Base-by-base conservation (phyloP, 2,888 invertebrate species). In the Rhagophthalmus giganteus region DNA sequence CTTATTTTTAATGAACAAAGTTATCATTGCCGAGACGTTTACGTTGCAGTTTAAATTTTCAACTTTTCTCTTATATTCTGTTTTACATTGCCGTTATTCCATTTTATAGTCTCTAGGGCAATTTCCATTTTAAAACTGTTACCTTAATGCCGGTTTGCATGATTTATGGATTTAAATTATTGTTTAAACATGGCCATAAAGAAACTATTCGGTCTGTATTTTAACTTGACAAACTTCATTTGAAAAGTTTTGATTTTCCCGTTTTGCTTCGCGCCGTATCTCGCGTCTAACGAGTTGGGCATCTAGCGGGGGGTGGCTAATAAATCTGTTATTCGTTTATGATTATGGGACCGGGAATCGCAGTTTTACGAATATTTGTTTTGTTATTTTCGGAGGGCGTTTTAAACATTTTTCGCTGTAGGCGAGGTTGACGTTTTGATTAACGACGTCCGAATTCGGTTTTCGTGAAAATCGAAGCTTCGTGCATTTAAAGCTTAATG, bases 141-240 rank as follows among this genome's bases (percentile, higher is more conserved):
- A 27, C 35, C 33, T 46, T 41, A 46, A 53, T 38, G 20, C 41
- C 31, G 8, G 11, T 39, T 33, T 48, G 32, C 31, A 13, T 42
- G 47, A 53, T 53, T 53, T 48, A 53, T 53, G 38, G 9, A 27
- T 47, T 53, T 33, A 34, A 48, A 47, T 42, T 34, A 25, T 45
- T 35, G 37, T 34, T 34, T 27, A 39, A 40, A 39, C 46, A 30
- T 20, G 14, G n/a, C 26, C 13, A 1, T 28, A 14, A 14, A 25
- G 26, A 11, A n/a, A 41, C 26, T 30, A 40, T 40, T 31, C 20
- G 24, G 11, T 5, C 10, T 10, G 6, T 12, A 16, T 24, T 27
- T 9, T 27, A 5, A 3, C 20, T 20, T 3, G 7, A n/a, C n/a
- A 9, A 27, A n/a, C 7, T 27, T 6, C 27, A 8, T 27, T 27